Evolutionary conservation across 2,113 vertebrate genomes (phyloP), one percentile per base, ranked within the genome.

Genomic region (Poeciliopsis retropinna): DNA sequence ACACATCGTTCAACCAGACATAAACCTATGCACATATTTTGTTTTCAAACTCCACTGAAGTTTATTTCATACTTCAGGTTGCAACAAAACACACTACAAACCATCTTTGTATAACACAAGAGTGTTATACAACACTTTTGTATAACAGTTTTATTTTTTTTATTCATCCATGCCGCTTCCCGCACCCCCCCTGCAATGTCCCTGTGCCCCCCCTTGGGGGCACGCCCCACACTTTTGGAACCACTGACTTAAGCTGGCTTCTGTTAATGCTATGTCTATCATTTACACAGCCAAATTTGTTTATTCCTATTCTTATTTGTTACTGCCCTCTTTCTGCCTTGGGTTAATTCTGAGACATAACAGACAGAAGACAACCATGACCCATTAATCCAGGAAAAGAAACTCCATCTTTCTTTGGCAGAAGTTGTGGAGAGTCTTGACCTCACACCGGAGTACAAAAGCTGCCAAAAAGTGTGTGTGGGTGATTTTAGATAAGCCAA

Each of bases 381-480:
- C 22, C n/a, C 51, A 63, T 57, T 72, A 44, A 70, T 47, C 3
- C 27, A 63, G 37, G 37, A 57, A 74, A 29, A 47, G 19, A 28
- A 67, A 22, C 19, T 5, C 7, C 37, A 32, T 15, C 15, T 60
- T 34, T 65, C 61, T 78, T 64, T 82, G 62, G 64, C 82, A 87
- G 80, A 67, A 79, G 61, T 60, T 77, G 34, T 10, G 31, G 65
- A 74, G 75, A 80, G 69, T 79, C 64, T 54, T 61, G 73, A 73
- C 51, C 14, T 62, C 51, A 75, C 41, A 28, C 67, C 62, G 67
- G 69, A 84, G 31, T 22, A 60, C 68, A 83, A 63, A 88, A 80
- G 64, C 66, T 70, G 79, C 87, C 82, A 64, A 70, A 81, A 81
- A 75, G 75, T 14, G 72, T 67, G 63, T 0, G 0, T 66, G 65